Base-by-base conservation (phyloP, 2,797 vertebrate species). In the Malacoraja senta region DNA sequence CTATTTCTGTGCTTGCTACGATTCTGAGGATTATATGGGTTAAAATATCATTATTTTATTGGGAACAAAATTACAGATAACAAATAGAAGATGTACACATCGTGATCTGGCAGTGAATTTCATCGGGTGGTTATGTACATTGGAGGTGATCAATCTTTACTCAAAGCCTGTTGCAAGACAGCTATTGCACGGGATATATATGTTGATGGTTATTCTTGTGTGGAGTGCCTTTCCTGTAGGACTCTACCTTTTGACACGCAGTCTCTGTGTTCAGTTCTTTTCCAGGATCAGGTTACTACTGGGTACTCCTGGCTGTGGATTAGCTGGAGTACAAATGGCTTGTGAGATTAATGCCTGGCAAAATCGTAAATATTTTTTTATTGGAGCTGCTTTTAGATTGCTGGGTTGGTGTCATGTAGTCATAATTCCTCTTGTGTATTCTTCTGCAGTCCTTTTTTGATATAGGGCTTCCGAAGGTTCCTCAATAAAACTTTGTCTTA, bases 401-500 rank as follows among this genome's bases (percentile, higher is more conserved):
- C 1, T 19, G 32, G 58, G 58, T 15, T 19, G 17, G 83, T n/a
- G 10, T n/a, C n/a, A n/a, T 7, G 15, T 10, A 32, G 24, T 88
- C 63, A 35, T 63, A 0, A 65, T 9, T 68, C 2, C 17, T 68
- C 53, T 84, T 12, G 3, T 63, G 63, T 65, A 63, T 24, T 61
- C 83, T 84, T 63, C 26, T 35, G 32, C n/a, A 3, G 9, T 32
- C 21, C 19, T 26, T 3, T 8, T n/a, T 3, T 35, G 63, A 7
- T 21, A 8, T 32, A 2, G 58, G 17, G 3, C n/a, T 65, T 86
- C 15, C 4, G 44, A 53, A 19, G 84, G 15, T 88, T 63, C 15
- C 17, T 88, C 84, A 68, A 17, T 88, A 65, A 88, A 68, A 35
- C 32, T 74, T 77, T 93, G 35, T 68, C 90, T 94, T 93, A 53